Conservation (phyloP, 2,797 vertebrate species). For the Oophaga sylvatica region DNA sequence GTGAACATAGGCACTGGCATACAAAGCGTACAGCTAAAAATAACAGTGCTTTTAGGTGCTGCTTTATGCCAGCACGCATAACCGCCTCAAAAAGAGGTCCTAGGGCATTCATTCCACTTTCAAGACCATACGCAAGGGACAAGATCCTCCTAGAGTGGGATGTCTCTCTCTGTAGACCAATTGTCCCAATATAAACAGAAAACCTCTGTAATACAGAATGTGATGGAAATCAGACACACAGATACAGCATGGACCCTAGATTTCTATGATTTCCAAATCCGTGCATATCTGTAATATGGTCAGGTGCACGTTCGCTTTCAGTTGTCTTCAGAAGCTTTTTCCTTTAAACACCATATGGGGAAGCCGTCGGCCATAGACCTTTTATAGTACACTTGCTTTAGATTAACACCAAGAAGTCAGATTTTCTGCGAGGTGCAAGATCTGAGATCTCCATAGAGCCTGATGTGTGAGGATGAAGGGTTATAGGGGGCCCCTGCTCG, state of each 20-base stretch:
- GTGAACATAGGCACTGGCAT: background rate
- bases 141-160: background rate
- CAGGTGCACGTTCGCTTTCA: background rate
- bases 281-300: background rate
- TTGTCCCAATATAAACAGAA: background rate
- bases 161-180: background rate
- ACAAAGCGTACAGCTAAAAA: background rate
- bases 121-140: background rate
- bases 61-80: background rate
- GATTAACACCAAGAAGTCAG: conserved; percentile 48
- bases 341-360: conserved; percentile 3
- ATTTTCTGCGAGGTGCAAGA: conserved; percentile 40
- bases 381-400: conserved; percentile 48
- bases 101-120: background rate
- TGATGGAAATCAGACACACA: background rate
- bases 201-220: background rate
- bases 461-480: conserved; percentile 42
- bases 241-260: background rate
- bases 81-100: background rate
- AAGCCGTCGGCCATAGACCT: conserved; percentile 1
- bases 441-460: background rate
- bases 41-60: background rate
- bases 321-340: conserved; percentile 14
- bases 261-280: background rate
- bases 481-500: background rate